These are phyloP conservation scores for Antedon bifida DNA, from an alignment of 35 echinoderm and acorn worm species.

Conservation along the genomic window DNA sequence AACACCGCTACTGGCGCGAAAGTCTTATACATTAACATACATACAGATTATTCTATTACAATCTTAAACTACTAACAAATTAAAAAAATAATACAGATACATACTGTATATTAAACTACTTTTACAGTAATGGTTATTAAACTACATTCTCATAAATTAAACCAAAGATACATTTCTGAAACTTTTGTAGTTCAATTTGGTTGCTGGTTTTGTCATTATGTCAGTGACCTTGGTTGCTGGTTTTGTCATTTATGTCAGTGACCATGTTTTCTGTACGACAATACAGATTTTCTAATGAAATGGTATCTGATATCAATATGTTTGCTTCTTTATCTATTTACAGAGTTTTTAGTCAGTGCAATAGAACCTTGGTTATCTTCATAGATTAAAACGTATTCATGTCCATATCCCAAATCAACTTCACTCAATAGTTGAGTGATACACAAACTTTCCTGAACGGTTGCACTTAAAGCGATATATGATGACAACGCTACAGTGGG, in stretches of 20 bases:
- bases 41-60: too few relatives aligned
- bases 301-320: conserved; percentile 21
- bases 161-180: not conserved
- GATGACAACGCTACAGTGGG: conserved; percentile 22
- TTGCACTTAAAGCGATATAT: conserved; percentile 9
- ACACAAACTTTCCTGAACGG: conserved; percentile 6
- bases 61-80: too few relatives aligned
- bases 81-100: too few relatives aligned
- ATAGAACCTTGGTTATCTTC: conserved; percentile 16
- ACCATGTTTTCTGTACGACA: conserved; percentile 8
- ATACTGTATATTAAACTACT: too few relatives aligned
- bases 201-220: not conserved
- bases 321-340: not conserved
- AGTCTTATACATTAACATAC: too few relatives aligned
- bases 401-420: not conserved
- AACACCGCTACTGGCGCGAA: too few relatives aligned
- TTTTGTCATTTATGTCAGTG: not conserved
- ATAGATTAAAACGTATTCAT: not conserved
- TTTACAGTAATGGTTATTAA: too few relatives aligned
- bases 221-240: not conserved
- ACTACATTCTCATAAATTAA: too few relatives aligned
- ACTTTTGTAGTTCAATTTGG: not conserved
- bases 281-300: not conserved
- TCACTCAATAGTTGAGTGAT: conserved; percentile 6
- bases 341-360: conserved; percentile 9